These are phyloP conservation scores for Amphipoea lucens DNA, from an alignment of 2,888 invertebrate genomes.

Conservation along the genomic window DNA sequence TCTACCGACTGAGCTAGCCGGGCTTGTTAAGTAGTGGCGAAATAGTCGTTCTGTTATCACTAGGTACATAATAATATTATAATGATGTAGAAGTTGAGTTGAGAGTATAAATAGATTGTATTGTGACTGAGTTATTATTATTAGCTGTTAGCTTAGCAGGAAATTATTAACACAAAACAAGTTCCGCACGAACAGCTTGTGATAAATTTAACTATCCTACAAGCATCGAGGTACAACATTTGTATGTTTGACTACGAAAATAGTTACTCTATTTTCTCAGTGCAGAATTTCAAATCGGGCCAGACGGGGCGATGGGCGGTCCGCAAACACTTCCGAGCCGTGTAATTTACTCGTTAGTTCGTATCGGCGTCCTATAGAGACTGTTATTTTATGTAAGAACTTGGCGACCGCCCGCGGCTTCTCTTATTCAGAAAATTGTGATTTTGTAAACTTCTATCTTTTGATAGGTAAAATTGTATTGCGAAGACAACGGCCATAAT, in stretches of 20 bases:
- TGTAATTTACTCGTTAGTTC: constrained; percentile 85
- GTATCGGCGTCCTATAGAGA: constrained; percentile 76
- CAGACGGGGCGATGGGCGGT: constrained; percentile 78
- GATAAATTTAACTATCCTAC: constrained; percentile 45
- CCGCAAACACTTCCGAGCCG: constrained; percentile 82
- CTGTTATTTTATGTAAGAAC: constrained; percentile 78
- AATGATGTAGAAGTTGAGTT: constrained; percentile 38
- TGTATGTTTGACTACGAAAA: constrained; percentile 64
- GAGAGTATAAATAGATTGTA: constrained; percentile 42
- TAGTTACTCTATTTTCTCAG: constrained; percentile 68
- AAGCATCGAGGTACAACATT: constrained; percentile 36
- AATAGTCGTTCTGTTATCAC: constrained; percentile 59
- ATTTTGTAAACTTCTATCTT: constrained; percentile 69
- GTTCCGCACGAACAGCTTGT: constrained; percentile 26
- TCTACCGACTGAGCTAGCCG: constrained; percentile 91
- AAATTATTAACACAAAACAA: constrained; percentile 39
- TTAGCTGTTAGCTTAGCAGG: constrained; percentile 16
- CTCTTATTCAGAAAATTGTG: constrained; percentile 73
- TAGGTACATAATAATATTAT: neutral
- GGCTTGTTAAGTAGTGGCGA: constrained; percentile 65
- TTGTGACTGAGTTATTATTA: constrained; percentile 27
- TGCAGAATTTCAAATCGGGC: constrained; percentile 74
- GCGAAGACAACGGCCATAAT: constrained; percentile 39
- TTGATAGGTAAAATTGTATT: constrained; percentile 63
- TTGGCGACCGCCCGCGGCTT: constrained; percentile 77